Evolutionary conservation across 1,140 invertebrate genomes (phyloP).

Genomic region (Zaprionus camerounensis): DNA sequence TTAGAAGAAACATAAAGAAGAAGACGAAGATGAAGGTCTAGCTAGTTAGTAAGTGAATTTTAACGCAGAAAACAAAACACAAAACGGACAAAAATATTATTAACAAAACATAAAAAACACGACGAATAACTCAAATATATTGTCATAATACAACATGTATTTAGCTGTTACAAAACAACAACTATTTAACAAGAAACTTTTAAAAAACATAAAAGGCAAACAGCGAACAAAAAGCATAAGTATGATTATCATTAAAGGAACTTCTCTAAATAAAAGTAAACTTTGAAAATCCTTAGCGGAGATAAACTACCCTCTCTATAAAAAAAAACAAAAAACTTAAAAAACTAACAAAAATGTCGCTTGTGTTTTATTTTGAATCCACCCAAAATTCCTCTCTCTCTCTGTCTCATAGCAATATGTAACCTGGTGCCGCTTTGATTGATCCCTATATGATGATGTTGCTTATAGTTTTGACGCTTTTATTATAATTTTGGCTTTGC

Average conservation of each 20-base stretch:
- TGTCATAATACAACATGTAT: conserved; percentile 73
- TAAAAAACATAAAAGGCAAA: conserved; percentile 57
- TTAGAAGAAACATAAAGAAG: conserved; percentile 57
- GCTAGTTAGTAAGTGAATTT: conserved; percentile 77
- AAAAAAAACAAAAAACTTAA: conserved; percentile 59
- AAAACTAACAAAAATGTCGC: conserved; percentile 56
- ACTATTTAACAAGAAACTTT: conserved; percentile 57
- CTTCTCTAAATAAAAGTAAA: conserved; percentile 83
- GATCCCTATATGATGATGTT: conserved; percentile 19
- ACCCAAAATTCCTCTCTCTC: conserved; percentile 8
- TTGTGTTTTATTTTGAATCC: conserved; percentile 78
- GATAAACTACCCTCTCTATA: conserved; percentile 78
- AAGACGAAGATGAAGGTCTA: conserved; percentile 38
- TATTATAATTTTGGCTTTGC: conserved; percentile 8
- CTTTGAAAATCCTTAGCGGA: conserved; percentile 83
- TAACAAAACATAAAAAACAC: conserved; percentile 26
- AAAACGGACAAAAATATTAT: conserved; percentile 8
- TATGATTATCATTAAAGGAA: conserved; percentile 83
- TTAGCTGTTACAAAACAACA: conserved; percentile 73
- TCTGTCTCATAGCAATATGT: conserved; percentile 4
- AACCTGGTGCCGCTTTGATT: conserved; percentile 30
- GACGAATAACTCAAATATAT: conserved; percentile 61
- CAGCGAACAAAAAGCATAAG: conserved; percentile 63
- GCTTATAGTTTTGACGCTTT: conserved; percentile 2
- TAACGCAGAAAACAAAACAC: conserved; percentile 66